Evolutionary conservation across 1,140 invertebrate species (phyloP), one percentile per base, ranked within the genome.

Genomic region (Mylabris phalerata): DNA sequence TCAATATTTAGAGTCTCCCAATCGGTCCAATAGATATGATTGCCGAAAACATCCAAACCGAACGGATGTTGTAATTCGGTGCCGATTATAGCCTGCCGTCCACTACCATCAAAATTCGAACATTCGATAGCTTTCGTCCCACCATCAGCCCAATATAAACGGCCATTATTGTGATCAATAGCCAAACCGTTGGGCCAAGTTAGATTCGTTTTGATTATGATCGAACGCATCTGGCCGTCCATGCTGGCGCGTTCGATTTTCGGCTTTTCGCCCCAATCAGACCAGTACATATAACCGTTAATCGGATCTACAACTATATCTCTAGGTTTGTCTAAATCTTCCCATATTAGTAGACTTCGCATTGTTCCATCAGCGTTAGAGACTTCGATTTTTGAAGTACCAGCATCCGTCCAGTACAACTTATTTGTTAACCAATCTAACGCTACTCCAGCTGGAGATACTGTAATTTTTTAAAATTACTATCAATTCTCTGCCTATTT

Each of bases 11-110:
- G 78, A 0, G 85, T 88, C 3, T 85, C 79, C 83, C 87, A 89
- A 67, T 96, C 93, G 0, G 89, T 91, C 91, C 93, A 96, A 65
- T 89, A 94, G 0, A 97, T 80, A 52, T 84, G 82, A 49, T 92
- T 86, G 39, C 89, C 89, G 73, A 89, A 90, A 1, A 97, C 82
- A 47, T 90, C 86, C 51, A 97, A 69, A 0, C 90, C 89, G 73
- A 93, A 93, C 0, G 93, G 92, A 79, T 94, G 90, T 0, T 84
- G 26, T 45, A n/a, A 40, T 50, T 50, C n/a, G 72, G 75, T 75
- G 86, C 85, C 78, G 57, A 88, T 79, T 5, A 89, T 68, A 9
- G 82, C 78, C 44, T 80, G 83, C 51, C 92, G 80, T 46, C 83
- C 83, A 27, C 80, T 82, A 38, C 93, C 93, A 75, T 94, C 84